Conservation (phyloP, 2,797 vertebrate species). For the Harpagifer antarcticus region DNA sequence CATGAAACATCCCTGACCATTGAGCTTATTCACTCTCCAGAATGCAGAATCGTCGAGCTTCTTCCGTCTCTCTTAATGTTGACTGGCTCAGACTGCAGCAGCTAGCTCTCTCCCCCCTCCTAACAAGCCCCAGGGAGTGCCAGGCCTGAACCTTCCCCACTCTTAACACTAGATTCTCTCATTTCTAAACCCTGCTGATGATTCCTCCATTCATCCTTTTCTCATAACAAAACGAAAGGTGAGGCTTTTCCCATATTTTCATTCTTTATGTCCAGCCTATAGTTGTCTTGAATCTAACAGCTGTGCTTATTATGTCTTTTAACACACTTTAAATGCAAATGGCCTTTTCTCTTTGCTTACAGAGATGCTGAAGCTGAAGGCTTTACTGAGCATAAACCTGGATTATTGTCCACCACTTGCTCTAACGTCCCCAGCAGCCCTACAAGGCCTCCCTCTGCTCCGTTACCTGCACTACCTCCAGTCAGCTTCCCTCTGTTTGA, state of each 20-base stretch:
- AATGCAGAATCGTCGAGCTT: conserved; percentile 41
- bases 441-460: conserved; percentile 34
- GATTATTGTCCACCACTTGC: conserved; percentile 19
- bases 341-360: conserved; percentile 11
- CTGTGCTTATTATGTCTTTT: background rate
- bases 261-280: background rate
- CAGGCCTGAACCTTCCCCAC: conserved; percentile 62
- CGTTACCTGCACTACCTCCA: conserved; percentile 23
- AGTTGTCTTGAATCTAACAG: background rate
- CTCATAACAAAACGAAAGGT: conserved; percentile 60
- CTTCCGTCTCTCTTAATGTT: conserved; percentile 65
- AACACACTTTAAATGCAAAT: background rate
- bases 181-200: conserved; percentile 53
- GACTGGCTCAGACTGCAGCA: conserved; percentile 73
- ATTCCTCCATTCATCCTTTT: conserved; percentile 31
- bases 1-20: conserved; percentile 54
- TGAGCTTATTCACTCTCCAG: conserved; percentile 70
- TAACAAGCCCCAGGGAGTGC: conserved; percentile 68
- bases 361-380: conserved; percentile 52
- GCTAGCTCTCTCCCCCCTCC: conserved; percentile 68
- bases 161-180: conserved; percentile 46
- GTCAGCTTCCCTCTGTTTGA: conserved; percentile 30
- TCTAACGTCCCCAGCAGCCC: conserved; percentile 21
- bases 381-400: conserved; percentile 20
- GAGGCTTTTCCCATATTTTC: conserved; percentile 46